phyloP scores from a whole-genome alignment of 53 echinoderm and acorn worm species.

The Henricia sp. region DNA sequence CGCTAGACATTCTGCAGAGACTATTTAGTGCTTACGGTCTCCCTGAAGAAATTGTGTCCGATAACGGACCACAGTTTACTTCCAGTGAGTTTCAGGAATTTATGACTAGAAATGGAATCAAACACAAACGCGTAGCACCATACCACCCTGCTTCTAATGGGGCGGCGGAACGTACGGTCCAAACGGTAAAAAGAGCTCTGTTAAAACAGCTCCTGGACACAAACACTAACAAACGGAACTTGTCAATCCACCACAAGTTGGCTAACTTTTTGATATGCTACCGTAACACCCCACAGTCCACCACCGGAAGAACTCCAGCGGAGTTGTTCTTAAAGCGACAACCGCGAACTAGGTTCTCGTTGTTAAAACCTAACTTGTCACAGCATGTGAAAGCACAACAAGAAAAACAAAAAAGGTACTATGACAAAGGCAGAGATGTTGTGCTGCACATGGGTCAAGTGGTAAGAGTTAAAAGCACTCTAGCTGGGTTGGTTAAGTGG shows the following conservation, averaged over 20 bases:
- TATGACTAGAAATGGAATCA: slow-evolving; percentile 45
- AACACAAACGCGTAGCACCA: slow-evolving; percentile 20
- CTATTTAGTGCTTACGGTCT: slow-evolving; percentile 50
- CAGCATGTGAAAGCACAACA: slow-evolving; percentile 8
- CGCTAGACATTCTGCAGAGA: slow-evolving; percentile 22
- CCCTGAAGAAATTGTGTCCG: slow-evolving; percentile 28
- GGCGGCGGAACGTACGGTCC: slow-evolving; percentile 27
- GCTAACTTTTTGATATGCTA: slow-evolving; percentile 59
- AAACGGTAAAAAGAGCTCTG: slow-evolving; percentile 41
- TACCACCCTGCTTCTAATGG: slow-evolving; percentile 49
- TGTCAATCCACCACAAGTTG: slow-evolving; percentile 25
- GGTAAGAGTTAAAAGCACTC: slow-evolving; percentile 25
- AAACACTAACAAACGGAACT: slow-evolving; percentile 6
- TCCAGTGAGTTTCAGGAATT: slow-evolving; percentile 28
- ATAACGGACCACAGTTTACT: slow-evolving; percentile 40
- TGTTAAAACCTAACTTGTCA: slow-evolving; percentile 38
- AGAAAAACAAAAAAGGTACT: slow-evolving; percentile 9
- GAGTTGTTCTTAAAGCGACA: slow-evolving; percentile 42
- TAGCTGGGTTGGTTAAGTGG: slow-evolving; percentile 36
- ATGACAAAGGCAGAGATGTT: slow-evolving; percentile 4
- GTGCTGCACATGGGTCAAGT: not conserved
- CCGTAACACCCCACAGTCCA: slow-evolving; percentile 33
- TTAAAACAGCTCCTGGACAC: not conserved
- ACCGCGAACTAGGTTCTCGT: slow-evolving; percentile 12
- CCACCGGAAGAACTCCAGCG: slow-evolving; percentile 42